These are phyloP conservation scores for Bursaphelenchus okinawaensis DNA, from an alignment of 2,888 invertebrate species.

Conservation along the genomic window DNA sequence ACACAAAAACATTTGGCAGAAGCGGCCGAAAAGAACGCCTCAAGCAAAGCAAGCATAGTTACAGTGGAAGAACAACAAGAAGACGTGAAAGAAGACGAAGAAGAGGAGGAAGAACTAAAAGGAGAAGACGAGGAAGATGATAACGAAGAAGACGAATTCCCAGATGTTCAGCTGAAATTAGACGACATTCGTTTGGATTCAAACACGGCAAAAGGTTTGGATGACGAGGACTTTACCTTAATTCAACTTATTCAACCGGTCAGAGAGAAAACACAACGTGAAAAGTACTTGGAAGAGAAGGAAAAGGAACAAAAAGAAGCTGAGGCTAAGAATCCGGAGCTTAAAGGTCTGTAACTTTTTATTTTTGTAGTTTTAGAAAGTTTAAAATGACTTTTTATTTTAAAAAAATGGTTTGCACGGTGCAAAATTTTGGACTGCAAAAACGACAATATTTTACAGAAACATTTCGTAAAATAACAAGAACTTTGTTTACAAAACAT, in stretches of 20 bases:
- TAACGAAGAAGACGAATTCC: constrained; percentile 57
- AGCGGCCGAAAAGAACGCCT: constrained; percentile 43
- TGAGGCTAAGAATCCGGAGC: constrained; percentile 19
- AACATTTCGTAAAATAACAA: too few species aligned
- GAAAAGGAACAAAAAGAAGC: constrained; percentile 38
- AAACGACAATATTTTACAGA: too few species aligned
- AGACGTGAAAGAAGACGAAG: constrained; percentile 49
- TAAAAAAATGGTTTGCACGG: not conserved
- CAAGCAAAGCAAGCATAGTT: constrained; percentile 37
- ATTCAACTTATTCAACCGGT: constrained; percentile 28
- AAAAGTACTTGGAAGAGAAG: constrained; percentile 24
- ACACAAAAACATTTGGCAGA: constrained; percentile 65
- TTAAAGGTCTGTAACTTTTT: constrained; percentile 6
- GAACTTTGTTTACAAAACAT: too few species aligned
- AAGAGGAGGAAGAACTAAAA: constrained; percentile 53
- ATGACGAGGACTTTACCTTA: constrained; percentile 36
- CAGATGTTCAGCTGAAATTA: constrained; percentile 57
- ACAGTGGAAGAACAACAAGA: constrained; percentile 34
- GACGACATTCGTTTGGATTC: constrained; percentile 12
- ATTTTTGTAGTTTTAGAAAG: not conserved
- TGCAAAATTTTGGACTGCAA: too few species aligned
- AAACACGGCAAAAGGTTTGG: not conserved
- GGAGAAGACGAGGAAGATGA: constrained; percentile 57
- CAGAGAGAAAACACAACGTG: constrained; percentile 9
- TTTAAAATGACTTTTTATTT: not conserved